Percentiles rank a stretch among this genome's conserved stretches.
Conservation (phyloP, 2,797 vertebrate genomes). For the Telmatherina bonti region DNA sequence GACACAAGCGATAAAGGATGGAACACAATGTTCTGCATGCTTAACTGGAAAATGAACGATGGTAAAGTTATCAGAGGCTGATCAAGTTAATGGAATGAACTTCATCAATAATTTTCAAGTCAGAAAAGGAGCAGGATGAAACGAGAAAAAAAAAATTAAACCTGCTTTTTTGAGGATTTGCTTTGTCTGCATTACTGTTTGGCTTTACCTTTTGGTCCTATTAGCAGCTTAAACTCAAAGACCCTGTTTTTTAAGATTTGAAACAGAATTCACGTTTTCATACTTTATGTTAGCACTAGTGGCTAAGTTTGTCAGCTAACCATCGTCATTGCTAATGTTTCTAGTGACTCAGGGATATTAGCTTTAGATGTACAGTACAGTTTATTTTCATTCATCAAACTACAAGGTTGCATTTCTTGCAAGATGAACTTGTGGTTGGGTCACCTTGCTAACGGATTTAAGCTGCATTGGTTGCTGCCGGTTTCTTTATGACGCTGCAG, state of each 20-base stretch:
- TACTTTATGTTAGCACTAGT: not conserved
- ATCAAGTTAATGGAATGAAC: not conserved
- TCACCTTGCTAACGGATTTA: slow-evolving; percentile 50
- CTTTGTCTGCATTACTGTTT: not conserved
- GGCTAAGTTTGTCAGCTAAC: not conserved
- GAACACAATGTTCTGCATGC: not conserved
- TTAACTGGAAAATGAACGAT: not conserved
- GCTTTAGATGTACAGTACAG: not conserved
- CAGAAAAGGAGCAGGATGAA: not conserved
- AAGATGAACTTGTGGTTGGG: slow-evolving; percentile 20
- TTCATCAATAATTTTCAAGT: no score
- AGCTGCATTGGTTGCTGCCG: slow-evolving; percentile 38
- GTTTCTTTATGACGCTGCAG: slow-evolving; percentile 26
- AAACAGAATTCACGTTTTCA: not conserved
- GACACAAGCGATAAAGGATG: not conserved
- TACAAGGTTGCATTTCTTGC: not conserved
- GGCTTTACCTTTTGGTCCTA: not conserved
- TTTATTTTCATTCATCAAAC: not conserved
- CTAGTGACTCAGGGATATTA: not conserved
- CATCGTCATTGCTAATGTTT: not conserved
- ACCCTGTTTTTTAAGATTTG: not conserved
- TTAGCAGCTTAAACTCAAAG: not conserved
- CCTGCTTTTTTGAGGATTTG: not conserved
- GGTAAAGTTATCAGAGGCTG: not conserved
- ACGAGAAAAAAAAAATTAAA: not conserved